A percentile compares a stretch with the other conserved stretches of the same genome.
Evolutionary conservation across 2,888 invertebrate genomes (phyloP).

Genomic region (Dasysyrphus tricinctus): DNA sequence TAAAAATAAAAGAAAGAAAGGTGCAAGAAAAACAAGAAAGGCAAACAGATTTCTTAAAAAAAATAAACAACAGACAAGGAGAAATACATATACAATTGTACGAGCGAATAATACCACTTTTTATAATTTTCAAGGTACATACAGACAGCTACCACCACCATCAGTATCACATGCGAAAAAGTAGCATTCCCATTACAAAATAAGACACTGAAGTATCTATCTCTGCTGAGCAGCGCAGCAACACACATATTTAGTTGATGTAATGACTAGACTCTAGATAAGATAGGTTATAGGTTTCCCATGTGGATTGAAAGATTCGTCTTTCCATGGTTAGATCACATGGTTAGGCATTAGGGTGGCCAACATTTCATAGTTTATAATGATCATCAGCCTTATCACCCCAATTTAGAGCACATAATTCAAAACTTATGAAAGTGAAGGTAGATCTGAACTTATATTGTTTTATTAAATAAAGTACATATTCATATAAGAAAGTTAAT

Average conservation of each 20-base stretch:
- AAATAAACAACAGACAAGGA: background rate
- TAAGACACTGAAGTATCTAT: background rate
- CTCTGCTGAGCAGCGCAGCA: background rate
- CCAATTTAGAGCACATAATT: too few relatives aligned
- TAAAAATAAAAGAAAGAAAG: slow-evolving; percentile 2
- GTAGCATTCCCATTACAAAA: background rate
- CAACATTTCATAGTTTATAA: background rate
- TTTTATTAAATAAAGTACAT: too few relatives aligned
- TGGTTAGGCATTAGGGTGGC: background rate
- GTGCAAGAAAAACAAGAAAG: slow-evolving; percentile 5
- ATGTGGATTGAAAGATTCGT: background rate
- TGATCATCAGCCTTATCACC: too few relatives aligned
- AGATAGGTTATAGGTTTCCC: background rate
- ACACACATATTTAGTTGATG: background rate
- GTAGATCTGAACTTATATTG: too few relatives aligned
- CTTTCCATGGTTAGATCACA: background rate
- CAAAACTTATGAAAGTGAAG: too few relatives aligned
- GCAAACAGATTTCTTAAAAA: background rate
- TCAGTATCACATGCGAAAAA: background rate
- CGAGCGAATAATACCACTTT: background rate
- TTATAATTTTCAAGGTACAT: background rate
- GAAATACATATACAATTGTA: background rate
- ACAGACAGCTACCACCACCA: background rate
- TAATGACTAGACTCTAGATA: background rate
- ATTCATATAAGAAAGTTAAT: too few relatives aligned